Evolutionary conservation across 2,888 invertebrate species (phyloP), one percentile per base, ranked within the genome.

Genomic region (Amiota mariae): DNA sequence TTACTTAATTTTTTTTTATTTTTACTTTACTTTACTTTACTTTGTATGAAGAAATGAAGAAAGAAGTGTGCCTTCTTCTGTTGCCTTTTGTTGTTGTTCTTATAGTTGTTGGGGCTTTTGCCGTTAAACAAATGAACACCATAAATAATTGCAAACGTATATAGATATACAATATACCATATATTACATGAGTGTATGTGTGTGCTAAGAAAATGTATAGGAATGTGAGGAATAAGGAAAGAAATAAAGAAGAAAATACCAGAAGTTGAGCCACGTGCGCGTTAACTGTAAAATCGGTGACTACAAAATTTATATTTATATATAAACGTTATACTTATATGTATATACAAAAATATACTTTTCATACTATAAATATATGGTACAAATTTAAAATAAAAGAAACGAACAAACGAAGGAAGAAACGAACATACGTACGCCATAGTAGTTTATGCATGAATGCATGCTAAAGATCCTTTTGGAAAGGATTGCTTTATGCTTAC

Each of bases 51-150:
- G n/a, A n/a, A n/a, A n/a, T 24, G 36, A 54, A 54, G 12, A 24
- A 63, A 64, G 15, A 47, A 47, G 12, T 3, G 36, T 36, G 36
- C 36, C 8, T 36, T 36, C 36, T 36, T 36, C 36, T 36, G 36
- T 36, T 36, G 36, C 36, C 36, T 64, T 64, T 61, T 71, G 61
- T 18, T 10, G 61, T 63, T 64, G 36, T 64, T 66, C 83, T 84
- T 81, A 86, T 84, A 81, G 79, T 71, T 75, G 84, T 79, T 36
- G 51, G 13, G 54, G 63, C 24, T 48, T 61, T 8, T 75, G 79
- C 81, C 80, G 85, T 85, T 82, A 85, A 86, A 84, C 84, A 84
- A 84, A 84, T 84, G 84, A 86, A 84, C 82, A 84, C 80, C 85
- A 84, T 84, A 84, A 84, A 84, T 84, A 84, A 84, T 85, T 84